Evolutionary conservation across 2,797 vertebrate genomes (phyloP), one percentile per base, ranked within the genome.

Genomic region (Hemitrygon akajei): DNA sequence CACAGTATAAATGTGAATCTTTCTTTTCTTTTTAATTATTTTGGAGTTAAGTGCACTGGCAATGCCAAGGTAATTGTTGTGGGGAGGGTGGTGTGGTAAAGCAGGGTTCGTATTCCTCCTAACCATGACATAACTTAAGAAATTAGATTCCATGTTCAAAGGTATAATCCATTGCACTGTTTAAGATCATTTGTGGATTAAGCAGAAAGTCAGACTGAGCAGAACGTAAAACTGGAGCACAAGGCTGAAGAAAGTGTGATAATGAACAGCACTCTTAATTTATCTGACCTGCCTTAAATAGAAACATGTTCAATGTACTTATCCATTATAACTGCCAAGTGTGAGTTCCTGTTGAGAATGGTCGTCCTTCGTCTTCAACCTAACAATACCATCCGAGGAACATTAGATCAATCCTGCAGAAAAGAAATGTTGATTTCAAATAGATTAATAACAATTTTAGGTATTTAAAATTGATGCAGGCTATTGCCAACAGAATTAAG

Each of bases 241-340:
- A 75, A 27, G 27, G 11, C 22, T 92, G 71, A 92, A 56, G 40
- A 92, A 75, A 25, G 25, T 25, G 12, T 40, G 12, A 56, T 73
- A 75, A 75, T 56, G 69, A 75, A 75, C 11, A 56, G 20, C 22
- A 6, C n/a, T 69, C 71, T 73, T 47, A 56, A 75, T 75, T 91
- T 47, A 75, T 92, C 71, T 75, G 37, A 25, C 37, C 69, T 34
- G 60, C 86, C 60, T 89, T 66, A 89, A 66, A 89, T 89, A 89
- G 86, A 89, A 89, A 69, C 63, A 63, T 89, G n/a, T 9, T 89
- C 18, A 12, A 40, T 56, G 14, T 37, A 37, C 14, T 56, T 93
- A 30, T 76, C 30, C 66, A 75, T 76, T 93, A 58, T 56, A 56
- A 30, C 91, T 93, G 37, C 71, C 91, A 75, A 75, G 40, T 76